These are phyloP conservation scores for Drosophila pseudotalamancana DNA, from an alignment of 2,888 invertebrate genomes.

Conservation along the genomic window DNA sequence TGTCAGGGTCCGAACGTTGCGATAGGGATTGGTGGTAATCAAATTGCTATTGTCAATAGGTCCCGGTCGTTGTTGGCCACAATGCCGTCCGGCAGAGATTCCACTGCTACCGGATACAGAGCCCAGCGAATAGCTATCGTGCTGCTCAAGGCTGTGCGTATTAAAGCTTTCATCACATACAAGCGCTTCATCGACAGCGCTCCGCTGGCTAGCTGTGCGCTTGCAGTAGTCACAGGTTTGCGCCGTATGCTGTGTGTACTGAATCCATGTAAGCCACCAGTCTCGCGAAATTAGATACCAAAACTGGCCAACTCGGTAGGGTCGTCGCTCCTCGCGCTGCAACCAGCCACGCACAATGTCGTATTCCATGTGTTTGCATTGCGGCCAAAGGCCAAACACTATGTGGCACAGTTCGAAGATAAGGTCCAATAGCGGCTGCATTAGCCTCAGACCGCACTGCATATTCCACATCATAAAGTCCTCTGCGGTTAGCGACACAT, in stretches of 20 bases:
- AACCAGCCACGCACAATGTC: slow-evolving; percentile 93
- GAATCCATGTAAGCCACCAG: slow-evolving; percentile 94
- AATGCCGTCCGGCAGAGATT: slow-evolving; percentile 87
- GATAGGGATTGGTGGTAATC: slow-evolving; percentile 87
- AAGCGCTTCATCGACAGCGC: slow-evolving; percentile 86
- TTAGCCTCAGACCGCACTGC: slow-evolving; percentile 87
- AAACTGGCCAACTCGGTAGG: slow-evolving; percentile 92
- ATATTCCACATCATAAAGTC: slow-evolving; percentile 96
- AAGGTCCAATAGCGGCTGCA: slow-evolving; percentile 89
- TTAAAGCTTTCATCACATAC: slow-evolving; percentile 90
- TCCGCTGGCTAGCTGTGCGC: slow-evolving; percentile 70
- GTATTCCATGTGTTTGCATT: slow-evolving; percentile 91
- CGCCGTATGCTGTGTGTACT: slow-evolving; percentile 86
- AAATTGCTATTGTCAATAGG: slow-evolving; percentile 91
- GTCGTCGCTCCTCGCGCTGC: slow-evolving; percentile 90
- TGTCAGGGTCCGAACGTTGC: slow-evolving; percentile 91
- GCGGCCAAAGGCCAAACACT: slow-evolving; percentile 92
- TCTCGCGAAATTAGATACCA: slow-evolving; percentile 94
- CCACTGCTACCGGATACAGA: slow-evolving; percentile 87
- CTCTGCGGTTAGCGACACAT: slow-evolving; percentile 88
- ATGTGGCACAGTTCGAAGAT: slow-evolving; percentile 94
- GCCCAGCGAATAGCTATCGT: slow-evolving; percentile 85
- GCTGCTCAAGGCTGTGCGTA: slow-evolving; percentile 87
- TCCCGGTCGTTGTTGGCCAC: slow-evolving; percentile 86
- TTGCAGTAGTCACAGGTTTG: slow-evolving; percentile 85